A percentile compares a stretch with the other conserved stretches of the same genome.
Evolutionary conservation across 2,888 invertebrate species (phyloP).

Genomic region (Troilus luridus): DNA sequence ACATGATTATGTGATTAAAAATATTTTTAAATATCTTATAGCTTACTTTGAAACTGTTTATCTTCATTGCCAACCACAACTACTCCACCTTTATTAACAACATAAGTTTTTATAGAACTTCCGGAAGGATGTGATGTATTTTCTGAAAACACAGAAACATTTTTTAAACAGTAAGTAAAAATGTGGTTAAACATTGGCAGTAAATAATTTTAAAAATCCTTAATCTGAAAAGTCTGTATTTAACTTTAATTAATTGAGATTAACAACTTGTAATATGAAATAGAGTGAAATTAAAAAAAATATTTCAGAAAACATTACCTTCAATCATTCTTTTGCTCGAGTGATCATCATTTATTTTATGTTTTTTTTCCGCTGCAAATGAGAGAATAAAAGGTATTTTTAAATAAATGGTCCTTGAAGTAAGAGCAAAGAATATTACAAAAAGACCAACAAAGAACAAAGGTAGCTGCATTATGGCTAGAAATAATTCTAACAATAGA

Average conservation of each 20-base stretch:
- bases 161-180: not conserved
- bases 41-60: not conserved
- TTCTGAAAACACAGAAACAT: not conserved
- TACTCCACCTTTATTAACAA: not conserved
- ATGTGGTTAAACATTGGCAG: not conserved
- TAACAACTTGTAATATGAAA: not conserved
- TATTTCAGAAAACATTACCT: not conserved
- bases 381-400: constrained; percentile 4
- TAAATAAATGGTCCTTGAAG: not conserved
- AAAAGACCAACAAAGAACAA: not conserved
- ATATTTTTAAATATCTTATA: not conserved
- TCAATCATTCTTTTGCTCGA: not conserved
- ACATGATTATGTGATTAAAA: too few species aligned
- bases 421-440: not conserved
- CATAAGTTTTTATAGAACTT: not conserved
- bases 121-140: not conserved
- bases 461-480: not conserved
- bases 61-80: not conserved
- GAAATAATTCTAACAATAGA: not conserved
- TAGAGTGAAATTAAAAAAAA: not conserved
- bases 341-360: not conserved
- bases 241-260: not conserved
- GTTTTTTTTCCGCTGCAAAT: not conserved
- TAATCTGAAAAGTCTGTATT: not conserved
- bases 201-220: not conserved